These are phyloP conservation scores for Byasa hedistus DNA, from an alignment of 2,888 invertebrate genomes.

Conservation along the genomic window DNA sequence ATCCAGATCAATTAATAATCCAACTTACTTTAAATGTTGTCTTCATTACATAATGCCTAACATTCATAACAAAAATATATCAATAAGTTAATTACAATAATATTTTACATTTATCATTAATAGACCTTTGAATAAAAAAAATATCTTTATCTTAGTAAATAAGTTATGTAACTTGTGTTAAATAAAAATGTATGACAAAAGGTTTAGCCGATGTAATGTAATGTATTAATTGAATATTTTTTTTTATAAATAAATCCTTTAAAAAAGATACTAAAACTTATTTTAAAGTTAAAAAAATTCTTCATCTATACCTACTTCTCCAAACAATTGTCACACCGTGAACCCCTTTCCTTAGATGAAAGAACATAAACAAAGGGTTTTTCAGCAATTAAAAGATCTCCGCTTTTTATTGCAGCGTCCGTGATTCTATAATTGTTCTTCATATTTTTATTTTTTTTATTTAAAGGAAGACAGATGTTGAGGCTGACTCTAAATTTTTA, in stretches of 20 bases:
- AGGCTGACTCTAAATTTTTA: neutral
- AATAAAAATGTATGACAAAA: too few species aligned
- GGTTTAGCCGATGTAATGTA: too few species aligned
- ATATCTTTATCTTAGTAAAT: neutral
- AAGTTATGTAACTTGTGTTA: slow-evolving; percentile 9
- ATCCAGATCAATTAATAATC: too few species aligned
- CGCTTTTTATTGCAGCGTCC: slow-evolving; percentile 76
- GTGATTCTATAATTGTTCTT: slow-evolving; percentile 67
- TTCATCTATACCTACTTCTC: slow-evolving; percentile 77
- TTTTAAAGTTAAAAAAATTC: neutral
- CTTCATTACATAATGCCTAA: too few species aligned
- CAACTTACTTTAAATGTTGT: too few species aligned
- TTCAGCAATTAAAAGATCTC: slow-evolving; percentile 84
- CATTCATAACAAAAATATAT: too few species aligned
- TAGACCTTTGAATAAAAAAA: neutral
- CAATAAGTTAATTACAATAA: too few species aligned
- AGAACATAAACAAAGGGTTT: slow-evolving; percentile 88
- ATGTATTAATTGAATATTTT: too few species aligned
- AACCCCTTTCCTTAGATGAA: slow-evolving; percentile 84
- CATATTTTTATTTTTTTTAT: slow-evolving; percentile 47
- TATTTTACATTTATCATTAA: too few species aligned
- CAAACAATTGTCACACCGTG: slow-evolving; percentile 88
- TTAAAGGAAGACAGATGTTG: neutral
- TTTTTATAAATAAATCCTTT: too few species aligned
- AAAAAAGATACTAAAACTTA: too few species aligned